Evolutionary conservation across 2,797 vertebrate genomes (phyloP), one percentile per base, ranked within the genome.

Genomic region (Emydoidea blandingii): DNA sequence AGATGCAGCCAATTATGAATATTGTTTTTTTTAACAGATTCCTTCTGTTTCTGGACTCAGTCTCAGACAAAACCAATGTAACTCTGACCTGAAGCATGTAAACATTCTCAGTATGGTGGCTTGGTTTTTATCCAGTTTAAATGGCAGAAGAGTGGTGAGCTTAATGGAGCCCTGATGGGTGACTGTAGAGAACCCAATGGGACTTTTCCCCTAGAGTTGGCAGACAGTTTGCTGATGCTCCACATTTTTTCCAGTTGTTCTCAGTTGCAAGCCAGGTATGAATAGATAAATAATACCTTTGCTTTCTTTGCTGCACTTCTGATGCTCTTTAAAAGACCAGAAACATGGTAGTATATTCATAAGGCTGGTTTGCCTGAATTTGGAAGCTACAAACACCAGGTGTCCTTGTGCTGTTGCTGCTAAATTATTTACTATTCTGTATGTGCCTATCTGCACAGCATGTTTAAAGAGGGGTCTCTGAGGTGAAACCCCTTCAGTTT

Each of bases 401-500:
- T 94, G 92, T 95, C 95, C 95, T 97, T 94, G 87, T 95, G 83
- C 94, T 88, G 93, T 41, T 54, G 89, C 93, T 93, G 93, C 94
- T 96, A 0, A 94, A 95, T 97, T 94, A 97, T 96, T 97, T 85
- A 94, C 93, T n/a, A 2, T 83, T 92, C 81, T 57, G 94, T 59
- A 68, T 91, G 86, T 0, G 0, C 59, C 81, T 89, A 94, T 90
- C 72, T 79, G 90, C 0, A 3, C 59, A 91, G 84, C 79, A 83
- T 21, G 83, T 57, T 89, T n/a, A 59, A 74, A 90, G 79, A 86
- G 88, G 94, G 92, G 93, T 91, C 94, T 95, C 79, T 91, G 94
- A 97, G 95, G 97, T 96, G 96, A 97, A 97, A 94, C 92, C 86
- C 94, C 93, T 79, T 95, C 83, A 41, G 6, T 95, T 95, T 83